A percentile compares a stretch with the other conserved stretches of the same genome.
phyloP scores from a whole-genome alignment of 2,113 vertebrate species.

The Apodemus speciosus region DNA sequence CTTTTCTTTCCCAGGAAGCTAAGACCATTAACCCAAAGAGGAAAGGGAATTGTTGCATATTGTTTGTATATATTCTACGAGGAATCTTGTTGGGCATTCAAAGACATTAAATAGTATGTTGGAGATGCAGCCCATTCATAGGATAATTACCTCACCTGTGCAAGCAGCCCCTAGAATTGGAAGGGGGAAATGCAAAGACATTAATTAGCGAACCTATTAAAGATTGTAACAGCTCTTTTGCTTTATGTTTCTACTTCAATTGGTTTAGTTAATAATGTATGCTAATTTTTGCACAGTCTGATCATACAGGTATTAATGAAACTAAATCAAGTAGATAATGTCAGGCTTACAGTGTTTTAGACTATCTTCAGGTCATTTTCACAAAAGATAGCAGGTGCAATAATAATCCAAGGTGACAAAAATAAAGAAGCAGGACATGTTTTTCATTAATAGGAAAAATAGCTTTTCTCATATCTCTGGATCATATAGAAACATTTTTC shows the following conservation, averaged over 20 bases:
- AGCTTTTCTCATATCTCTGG: neutral
- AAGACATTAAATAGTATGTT: neutral
- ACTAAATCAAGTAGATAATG: neutral
- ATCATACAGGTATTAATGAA: conserved; percentile 20
- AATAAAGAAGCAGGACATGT: neutral
- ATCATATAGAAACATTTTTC: conserved; percentile 38
- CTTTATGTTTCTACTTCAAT: neutral
- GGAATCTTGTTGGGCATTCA: neutral
- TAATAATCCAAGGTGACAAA: neutral
- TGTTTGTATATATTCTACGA: neutral
- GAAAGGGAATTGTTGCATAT: neutral
- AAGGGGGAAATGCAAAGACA: neutral
- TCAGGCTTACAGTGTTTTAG: neutral
- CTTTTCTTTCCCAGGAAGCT: conserved; percentile 57
- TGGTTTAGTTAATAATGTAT: neutral
- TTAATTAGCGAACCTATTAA: neutral
- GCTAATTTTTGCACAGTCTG: conserved; percentile 21
- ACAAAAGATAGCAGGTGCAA: neutral
- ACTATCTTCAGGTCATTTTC: neutral
- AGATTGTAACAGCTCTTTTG: neutral
- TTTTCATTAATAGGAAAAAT: conserved; percentile 42
- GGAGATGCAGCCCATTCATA: neutral
- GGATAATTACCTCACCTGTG: neutral
- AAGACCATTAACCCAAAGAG: neutral
- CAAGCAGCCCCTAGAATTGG: neutral